phyloP scores from a whole-genome alignment of 2,797 vertebrate genomes.

The Gadopsis bispinosus region DNA sequence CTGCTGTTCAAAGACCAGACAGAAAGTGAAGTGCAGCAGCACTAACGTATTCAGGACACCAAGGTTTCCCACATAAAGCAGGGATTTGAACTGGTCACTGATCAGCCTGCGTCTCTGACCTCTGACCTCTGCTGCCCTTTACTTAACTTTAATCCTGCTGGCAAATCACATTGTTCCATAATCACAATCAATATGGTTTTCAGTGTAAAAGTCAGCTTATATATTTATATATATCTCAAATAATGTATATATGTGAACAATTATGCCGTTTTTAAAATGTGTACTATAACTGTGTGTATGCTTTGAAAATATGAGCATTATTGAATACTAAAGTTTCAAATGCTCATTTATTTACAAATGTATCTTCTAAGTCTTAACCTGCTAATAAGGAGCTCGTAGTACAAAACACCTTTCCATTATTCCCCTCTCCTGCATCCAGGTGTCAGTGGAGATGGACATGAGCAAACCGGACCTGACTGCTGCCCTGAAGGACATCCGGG shows the following conservation, averaged over 20 bases:
- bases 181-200: background rate
- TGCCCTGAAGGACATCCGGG: constrained; percentile 86
- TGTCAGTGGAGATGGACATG: constrained; percentile 88
- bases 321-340: background rate
- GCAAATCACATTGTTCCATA: background rate
- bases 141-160: background rate
- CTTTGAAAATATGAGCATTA: background rate
- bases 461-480: constrained; percentile 86
- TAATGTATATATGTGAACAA: background rate
- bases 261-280: background rate
- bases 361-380: background rate
- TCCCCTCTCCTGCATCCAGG: constrained; percentile 56
- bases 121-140: background rate
- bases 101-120: too few relatives aligned
- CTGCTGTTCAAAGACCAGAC: background rate
- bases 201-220: background rate
- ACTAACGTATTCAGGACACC: background rate
- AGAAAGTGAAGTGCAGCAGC: background rate
- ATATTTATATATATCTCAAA: background rate
- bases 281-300: background rate
- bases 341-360: background rate
- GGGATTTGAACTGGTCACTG: background rate
- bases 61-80: background rate
- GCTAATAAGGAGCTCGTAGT: background rate
- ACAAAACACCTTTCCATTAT: background rate